Evolutionary conservation across 2,113 vertebrate species (phyloP).

Genomic region (Oreocharis arfaki): DNA sequence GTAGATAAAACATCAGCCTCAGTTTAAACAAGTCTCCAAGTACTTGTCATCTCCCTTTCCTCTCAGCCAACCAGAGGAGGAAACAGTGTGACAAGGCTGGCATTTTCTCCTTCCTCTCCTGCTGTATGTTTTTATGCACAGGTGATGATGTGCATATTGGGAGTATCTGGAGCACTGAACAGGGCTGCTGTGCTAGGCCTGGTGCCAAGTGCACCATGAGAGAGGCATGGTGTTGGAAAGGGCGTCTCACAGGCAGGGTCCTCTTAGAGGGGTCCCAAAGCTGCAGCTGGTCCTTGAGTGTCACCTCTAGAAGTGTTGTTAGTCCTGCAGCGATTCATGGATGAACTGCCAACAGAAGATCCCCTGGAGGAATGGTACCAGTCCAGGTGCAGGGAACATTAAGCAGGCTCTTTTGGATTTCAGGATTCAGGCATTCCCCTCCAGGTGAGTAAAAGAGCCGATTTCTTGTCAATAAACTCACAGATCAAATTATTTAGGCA

Average conservation of each 20-base stretch:
- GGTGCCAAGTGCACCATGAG: neutral
- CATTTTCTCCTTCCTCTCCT: neutral
- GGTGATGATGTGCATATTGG: neutral
- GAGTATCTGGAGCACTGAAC: neutral
- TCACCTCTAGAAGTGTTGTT: neutral
- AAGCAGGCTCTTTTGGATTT: neutral
- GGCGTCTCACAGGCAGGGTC: neutral
- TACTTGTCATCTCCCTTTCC: neutral
- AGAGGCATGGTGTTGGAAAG: neutral
- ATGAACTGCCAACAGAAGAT: neutral
- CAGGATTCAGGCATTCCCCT: neutral
- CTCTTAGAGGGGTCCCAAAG: neutral
- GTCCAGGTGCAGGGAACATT: neutral
- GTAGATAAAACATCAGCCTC: neutral
- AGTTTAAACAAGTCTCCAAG: neutral
- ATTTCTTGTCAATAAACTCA: neutral
- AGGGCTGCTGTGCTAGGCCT: neutral
- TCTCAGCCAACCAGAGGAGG: neutral
- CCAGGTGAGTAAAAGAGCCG: neutral
- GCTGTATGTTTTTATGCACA: neutral
- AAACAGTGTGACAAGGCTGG: neutral
- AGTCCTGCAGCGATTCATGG: neutral
- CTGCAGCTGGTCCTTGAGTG: neutral
- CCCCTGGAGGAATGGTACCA: neutral
- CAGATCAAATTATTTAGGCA: neutral